These are phyloP conservation scores for Columbina picui DNA, from an alignment of 2,113 vertebrate genomes.

Conservation along the genomic window DNA sequence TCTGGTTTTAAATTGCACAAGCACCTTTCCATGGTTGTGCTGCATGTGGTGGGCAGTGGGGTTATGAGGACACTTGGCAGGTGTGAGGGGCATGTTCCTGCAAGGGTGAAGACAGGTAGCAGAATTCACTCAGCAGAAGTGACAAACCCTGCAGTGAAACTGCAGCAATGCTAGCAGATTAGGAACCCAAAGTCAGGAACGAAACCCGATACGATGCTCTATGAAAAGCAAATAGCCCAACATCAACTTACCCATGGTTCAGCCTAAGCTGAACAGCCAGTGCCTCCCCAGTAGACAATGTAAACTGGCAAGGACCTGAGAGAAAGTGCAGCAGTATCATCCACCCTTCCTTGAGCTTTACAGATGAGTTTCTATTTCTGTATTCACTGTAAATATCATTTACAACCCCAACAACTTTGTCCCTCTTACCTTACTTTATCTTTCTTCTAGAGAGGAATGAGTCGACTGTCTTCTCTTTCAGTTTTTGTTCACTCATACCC, in stretches of 20 bases:
- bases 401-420: not conserved
- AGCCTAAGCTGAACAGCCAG: not conserved
- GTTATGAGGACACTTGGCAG: not conserved
- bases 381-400: not conserved
- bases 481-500: not conserved
- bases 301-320: not conserved
- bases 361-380: not conserved
- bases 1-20: not conserved
- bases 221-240: not conserved
- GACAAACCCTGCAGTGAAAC: not conserved
- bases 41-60: not conserved
- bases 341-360: not conserved
- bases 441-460: not conserved
- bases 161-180: not conserved
- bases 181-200: not conserved
- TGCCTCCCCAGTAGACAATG: accelerated
- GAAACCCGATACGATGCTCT: not conserved
- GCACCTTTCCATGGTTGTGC: accelerated
- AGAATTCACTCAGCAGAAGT: not conserved
- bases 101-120: not conserved
- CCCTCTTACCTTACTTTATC: not conserved
- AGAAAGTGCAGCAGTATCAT: not conserved
- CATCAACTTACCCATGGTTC: not conserved
- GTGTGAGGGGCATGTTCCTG: accelerated
- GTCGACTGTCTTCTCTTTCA: not conserved